A percentile compares a stretch with the other conserved stretches of the same genome.
These are phyloP conservation scores for Catostylus mosaicus DNA, from an alignment of 30 jellyfish, hydroid and myxozoan genomes.

Conservation along the genomic window DNA sequence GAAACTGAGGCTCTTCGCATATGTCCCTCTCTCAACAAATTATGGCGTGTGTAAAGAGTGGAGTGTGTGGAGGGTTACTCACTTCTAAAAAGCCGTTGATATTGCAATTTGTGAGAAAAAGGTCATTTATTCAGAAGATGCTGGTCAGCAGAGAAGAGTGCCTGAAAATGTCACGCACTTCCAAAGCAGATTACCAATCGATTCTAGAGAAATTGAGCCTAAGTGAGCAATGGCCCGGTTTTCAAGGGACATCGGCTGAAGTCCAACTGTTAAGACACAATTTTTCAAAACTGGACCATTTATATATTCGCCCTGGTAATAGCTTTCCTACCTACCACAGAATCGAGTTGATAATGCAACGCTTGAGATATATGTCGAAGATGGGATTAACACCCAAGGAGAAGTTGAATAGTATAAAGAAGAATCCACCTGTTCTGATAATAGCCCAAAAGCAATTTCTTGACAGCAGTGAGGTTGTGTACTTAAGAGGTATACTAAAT, in stretches of 20 bases:
- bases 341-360: conserved; percentile 57
- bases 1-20: too few species aligned
- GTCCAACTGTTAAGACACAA: conserved; percentile 35
- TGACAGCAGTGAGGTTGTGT: conserved; percentile 67
- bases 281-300: conserved; percentile 17
- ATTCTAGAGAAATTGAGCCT: conserved; percentile 39
- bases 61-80: too few species aligned
- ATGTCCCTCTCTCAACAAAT: too few species aligned
- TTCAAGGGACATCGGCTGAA: conserved; percentile 25
- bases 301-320: conserved; percentile 39
- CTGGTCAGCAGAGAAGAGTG: conserved; percentile 60
- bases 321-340: conserved; percentile 49
- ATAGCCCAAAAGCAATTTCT: conserved; percentile 39
- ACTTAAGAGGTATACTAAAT: conserved; percentile 55
- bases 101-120: conserved; percentile 4
- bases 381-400: conserved; percentile 76
- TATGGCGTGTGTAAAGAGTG: too few species aligned
- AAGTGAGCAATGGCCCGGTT: conserved; percentile 32
- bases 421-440: conserved; percentile 60
- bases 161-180: conserved; percentile 56
- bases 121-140: conserved; percentile 41
- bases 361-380: conserved; percentile 42
- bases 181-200: conserved; percentile 40
- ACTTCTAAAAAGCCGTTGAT: too few species aligned
- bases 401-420: conserved; percentile 16